Evolutionary conservation across 1,140 invertebrate species (phyloP).

Genomic region (Diachasmimorpha longicaudata): DNA sequence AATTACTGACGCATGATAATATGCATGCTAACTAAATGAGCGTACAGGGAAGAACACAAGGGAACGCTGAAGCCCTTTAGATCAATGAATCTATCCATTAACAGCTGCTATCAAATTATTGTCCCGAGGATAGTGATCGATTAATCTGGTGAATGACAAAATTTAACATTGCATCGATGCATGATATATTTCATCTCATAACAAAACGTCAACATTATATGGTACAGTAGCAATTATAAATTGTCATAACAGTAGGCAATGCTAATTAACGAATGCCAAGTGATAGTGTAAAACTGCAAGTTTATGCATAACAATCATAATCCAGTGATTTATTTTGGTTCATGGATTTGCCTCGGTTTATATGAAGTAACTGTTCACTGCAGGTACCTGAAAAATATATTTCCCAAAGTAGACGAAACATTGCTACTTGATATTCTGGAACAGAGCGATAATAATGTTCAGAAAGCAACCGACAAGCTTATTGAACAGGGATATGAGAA

Average conservation of each 20-base stretch:
- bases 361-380: slow-evolving; percentile 26
- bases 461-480: slow-evolving; percentile 81
- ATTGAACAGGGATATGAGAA: slow-evolving; percentile 82
- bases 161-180: not conserved
- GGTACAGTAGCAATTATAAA: not conserved
- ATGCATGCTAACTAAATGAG: not conserved
- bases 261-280: too few species aligned
- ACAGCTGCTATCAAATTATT: not conserved
- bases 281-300: not conserved
- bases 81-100: not conserved
- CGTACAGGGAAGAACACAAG: not conserved
- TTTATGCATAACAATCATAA: not conserved
- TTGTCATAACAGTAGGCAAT: not conserved
- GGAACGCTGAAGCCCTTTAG: not conserved
- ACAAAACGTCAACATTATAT: not conserved
- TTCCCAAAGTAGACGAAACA: slow-evolving; percentile 91
- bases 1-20: not conserved
- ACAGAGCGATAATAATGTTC: slow-evolving; percentile 87
- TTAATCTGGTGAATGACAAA: not conserved
- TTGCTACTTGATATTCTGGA: slow-evolving; percentile 82
- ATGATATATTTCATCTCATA: not conserved
- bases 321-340: not conserved
- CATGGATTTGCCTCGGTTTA: not conserved
- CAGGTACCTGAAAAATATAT: slow-evolving; percentile 90
- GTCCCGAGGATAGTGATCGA: not conserved